Evolutionary conservation across 2,797 vertebrate genomes (phyloP), one percentile per base, ranked within the genome.

Genomic region (Sebastiscus albofasciatus): DNA sequence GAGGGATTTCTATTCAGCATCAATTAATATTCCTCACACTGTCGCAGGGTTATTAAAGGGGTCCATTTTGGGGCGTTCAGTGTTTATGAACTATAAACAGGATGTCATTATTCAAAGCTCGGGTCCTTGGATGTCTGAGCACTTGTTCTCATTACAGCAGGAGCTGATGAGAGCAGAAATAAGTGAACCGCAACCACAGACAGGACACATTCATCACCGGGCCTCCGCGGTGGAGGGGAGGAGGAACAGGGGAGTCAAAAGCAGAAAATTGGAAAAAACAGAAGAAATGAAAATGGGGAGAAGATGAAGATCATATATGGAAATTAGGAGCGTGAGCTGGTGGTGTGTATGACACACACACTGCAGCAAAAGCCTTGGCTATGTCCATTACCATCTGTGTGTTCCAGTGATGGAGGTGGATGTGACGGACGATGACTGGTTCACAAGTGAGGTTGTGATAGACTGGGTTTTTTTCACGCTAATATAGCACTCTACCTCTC

Each of bases 91-190:
- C 70, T 13, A 34, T 81, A 75, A 90, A 84, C 68, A 52, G 9
- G 65, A 77, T 36, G 64, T 65, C 61, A 71, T 92, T 80, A 90
- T 89, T 92, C 80, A 88, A 79, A 75, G 77, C 72, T 29, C 6
- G 31, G 46, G 46, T 83, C 79, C 65, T 77, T 59, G 24, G 4
- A 77, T 62, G 77, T 84, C 81, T 77, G 46, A 71, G 39, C 5
- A 14, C 60, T 68, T 77, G 72, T 83, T 90, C 82, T 81, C 84
- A 89, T 90, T 89, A 88, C 75, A 68, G 55, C 61, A 59, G 31
- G 31, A 77, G 84, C 75, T 90, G 88, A 90, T 81, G 87, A 77
- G 75, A 83, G 80, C 80, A 75, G 78, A 75, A 91, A 89, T 72
- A 86, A 85, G 67, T 66, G 75, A 79, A 83, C 73, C 75, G 20